Evolutionary conservation across 2,797 vertebrate species (phyloP).

Genomic region (Sebastes variabilis): DNA sequence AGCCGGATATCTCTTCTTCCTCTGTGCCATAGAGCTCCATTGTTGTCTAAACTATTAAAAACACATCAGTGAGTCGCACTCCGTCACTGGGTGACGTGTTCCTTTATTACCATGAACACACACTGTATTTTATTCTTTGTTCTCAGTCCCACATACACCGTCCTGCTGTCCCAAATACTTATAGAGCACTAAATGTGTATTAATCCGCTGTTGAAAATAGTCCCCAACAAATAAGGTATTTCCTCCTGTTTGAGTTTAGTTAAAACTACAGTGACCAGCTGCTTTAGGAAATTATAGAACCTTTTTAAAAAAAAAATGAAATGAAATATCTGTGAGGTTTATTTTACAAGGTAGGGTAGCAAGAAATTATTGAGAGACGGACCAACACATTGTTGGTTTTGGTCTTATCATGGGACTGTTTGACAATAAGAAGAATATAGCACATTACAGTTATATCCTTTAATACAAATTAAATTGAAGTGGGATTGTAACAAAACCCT

Average conservation of each 20-base stretch:
- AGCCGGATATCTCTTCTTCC: neutral
- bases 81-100: neutral
- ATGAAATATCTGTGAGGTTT: neutral
- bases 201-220: neutral
- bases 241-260: neutral
- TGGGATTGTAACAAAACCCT: no score
- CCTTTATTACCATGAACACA: neutral
- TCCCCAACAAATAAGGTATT: accelerated
- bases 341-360: neutral
- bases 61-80: neutral
- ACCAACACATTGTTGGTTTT: no score
- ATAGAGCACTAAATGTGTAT: neutral
- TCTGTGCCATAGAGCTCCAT: neutral
- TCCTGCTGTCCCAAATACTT: neutral
- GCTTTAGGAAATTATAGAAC: neutral
- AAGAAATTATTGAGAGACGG: no score
- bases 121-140: neutral
- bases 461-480: no score
- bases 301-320: neutral
- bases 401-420: neutral
- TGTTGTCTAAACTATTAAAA: neutral
- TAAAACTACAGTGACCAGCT: neutral
- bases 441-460: neutral
- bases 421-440: neutral
- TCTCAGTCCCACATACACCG: no score